Evolutionary conservation across 2,797 vertebrate species (phyloP), one percentile per base, ranked within the genome.

Genomic region (Erpetoichthys calabaricus): DNA sequence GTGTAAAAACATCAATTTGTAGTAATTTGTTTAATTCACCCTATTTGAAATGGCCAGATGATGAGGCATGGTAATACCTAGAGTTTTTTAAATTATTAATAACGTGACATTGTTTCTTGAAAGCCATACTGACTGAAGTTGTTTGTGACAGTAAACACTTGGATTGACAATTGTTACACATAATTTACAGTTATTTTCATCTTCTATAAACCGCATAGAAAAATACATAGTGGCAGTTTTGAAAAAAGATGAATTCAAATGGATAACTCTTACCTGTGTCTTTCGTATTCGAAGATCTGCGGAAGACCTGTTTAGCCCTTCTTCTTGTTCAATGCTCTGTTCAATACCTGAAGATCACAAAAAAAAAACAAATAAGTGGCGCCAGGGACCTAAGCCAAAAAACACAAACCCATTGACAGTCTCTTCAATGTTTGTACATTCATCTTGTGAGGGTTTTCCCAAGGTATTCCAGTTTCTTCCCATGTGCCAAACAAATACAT

Each of bases 241-340:
- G 43, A 41, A n/a, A 42, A 25, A 8, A 43, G 5, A 9, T 49
- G 25, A 25, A 25, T 25, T 25, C 25, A 25, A 25, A 25, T 25
- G 47, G 4, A 57, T 6, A n/a, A 9, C 55, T 52, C 65, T 71
- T 62, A 97, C 94, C 86, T 98, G 94, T 8, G 93, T 98, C 82
- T 97, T 98, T 55, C 93, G 87, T 85, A 97, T 98, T 76, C 94
- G 85, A 72, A 97, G 78, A 71, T 98, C 92, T 1, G 94, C 94
- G 0, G 94, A 92, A 0, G 92, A 93, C 60, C 84, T 81, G 73
- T 91, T 96, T 70, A 91, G 80, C 25, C 88, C 84, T 68, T 97
- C 94, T 57, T 97, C 93, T 59, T 97, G 92, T 66, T 97, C 94
- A 7, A 97, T 97, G 59, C 79, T 90, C 76, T 94, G 89, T 73